Conservation (phyloP, 2,113 vertebrate genomes). For the Chaetodon auriga region DNA sequence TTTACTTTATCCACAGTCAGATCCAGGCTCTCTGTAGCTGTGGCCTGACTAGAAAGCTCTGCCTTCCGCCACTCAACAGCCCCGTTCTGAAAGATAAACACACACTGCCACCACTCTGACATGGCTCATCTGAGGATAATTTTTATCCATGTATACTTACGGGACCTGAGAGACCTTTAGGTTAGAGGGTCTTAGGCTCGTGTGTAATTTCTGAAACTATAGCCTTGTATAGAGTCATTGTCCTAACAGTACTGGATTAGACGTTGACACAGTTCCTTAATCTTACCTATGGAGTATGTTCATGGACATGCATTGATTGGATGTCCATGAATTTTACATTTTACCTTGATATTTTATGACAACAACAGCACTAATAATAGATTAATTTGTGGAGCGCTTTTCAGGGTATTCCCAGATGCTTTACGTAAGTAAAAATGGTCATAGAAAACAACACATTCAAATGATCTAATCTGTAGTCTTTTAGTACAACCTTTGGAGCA, state of each 20-base stretch:
- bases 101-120: constrained; percentile 59
- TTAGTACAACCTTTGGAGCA: not conserved
- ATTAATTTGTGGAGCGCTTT: too few relatives aligned
- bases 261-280: constrained; percentile 4
- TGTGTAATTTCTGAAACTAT: constrained; percentile 37
- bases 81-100: constrained; percentile 72
- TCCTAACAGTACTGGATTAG: not conserved
- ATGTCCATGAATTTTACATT: too few relatives aligned
- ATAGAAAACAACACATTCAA: too few relatives aligned
- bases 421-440: too few relatives aligned
- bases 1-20: constrained; percentile 77
- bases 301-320: not conserved
- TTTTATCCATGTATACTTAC: constrained; percentile 57
- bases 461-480: not conserved
- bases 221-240: constrained; percentile 15
- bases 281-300: not conserved
- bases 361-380: too few relatives aligned
- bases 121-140: constrained; percentile 64
- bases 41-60: constrained; percentile 68
- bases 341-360: not conserved
- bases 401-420: too few relatives aligned
- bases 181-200: constrained; percentile 10
- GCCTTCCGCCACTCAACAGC: constrained; percentile 68
- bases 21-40: constrained; percentile 62
- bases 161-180: constrained; percentile 49